Conservation (phyloP, 2,113 vertebrate species). For the Mystacornis crossleyi region DNA sequence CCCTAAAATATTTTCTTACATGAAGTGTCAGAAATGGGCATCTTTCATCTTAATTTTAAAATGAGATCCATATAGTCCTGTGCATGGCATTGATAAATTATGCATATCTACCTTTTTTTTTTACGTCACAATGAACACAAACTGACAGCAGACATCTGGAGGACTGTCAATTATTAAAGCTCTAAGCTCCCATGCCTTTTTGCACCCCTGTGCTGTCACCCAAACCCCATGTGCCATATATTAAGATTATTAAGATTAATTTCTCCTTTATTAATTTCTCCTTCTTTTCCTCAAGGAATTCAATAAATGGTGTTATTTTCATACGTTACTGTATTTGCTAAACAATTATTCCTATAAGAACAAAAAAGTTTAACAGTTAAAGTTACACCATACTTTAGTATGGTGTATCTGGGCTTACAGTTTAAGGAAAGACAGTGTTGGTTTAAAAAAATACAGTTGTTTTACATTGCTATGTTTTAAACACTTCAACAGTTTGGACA, state of each 20-base stretch:
- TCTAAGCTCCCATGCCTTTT: not conserved
- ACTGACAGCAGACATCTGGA: constrained; percentile 21
- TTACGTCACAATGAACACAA: not conserved
- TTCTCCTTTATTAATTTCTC: not conserved
- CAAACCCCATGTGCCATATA: not conserved
- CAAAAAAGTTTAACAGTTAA: not conserved
- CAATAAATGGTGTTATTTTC: not conserved
- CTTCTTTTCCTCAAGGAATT: not conserved
- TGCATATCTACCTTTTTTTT: not conserved
- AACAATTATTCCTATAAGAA: not conserved
- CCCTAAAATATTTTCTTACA: not conserved
- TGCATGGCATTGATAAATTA: constrained; percentile 15
- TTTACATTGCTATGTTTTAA: not conserved
- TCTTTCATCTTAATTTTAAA: constrained; percentile 2
- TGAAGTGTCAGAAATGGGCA: not conserved
- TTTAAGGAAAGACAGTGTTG: not conserved
- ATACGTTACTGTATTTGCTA: not conserved
- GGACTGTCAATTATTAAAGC: not conserved
- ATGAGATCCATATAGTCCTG: not conserved
- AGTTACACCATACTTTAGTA: no score
- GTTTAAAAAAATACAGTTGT: not conserved
- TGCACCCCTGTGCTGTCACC: not conserved
- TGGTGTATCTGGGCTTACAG: not conserved
- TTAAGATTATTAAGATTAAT: not conserved
- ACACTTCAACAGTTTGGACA: not conserved